Conservation (phyloP, 2,888 invertebrate species). For the Thymelicus acteon region DNA sequence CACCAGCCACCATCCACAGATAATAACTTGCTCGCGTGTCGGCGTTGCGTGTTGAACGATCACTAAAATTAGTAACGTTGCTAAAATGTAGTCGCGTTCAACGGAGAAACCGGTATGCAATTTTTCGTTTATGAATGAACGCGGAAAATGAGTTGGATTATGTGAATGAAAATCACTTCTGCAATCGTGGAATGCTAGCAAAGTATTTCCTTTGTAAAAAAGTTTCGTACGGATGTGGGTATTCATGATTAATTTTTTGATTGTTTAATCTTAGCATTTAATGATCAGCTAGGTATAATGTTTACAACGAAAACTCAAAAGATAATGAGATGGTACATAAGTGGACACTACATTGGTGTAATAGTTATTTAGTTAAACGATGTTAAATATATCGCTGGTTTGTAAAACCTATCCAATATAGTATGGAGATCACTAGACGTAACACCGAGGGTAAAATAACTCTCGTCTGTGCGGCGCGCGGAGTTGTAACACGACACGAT, state of each 20-base stretch:
- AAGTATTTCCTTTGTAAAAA: neutral
- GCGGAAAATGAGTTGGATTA: constrained; percentile 18
- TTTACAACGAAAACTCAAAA: too few relatives aligned
- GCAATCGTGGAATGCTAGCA: neutral
- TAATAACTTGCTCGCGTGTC: constrained; percentile 27
- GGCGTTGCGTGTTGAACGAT: constrained; percentile 20
- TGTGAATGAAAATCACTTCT: constrained; percentile 16
- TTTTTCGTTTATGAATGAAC: constrained; percentile 31
- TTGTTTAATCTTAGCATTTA: too few relatives aligned
- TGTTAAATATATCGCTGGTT: too few relatives aligned
- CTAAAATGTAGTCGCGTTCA: constrained; percentile 19
- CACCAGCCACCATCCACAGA: neutral
- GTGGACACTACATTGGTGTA: too few relatives aligned
- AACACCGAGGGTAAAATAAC: constrained; percentile 1
- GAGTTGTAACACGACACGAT: constrained; percentile 61
- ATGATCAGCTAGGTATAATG: too few relatives aligned
- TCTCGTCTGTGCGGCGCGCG: constrained; percentile 30
- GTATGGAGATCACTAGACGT: neutral
- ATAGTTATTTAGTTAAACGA: too few relatives aligned
- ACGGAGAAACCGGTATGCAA: constrained; percentile 23
- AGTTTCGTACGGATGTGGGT: neutral
- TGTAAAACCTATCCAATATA: too few relatives aligned
- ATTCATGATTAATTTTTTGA: too few relatives aligned
- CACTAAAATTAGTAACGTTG: constrained; percentile 19
- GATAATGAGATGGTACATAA: too few relatives aligned